A percentile compares a stretch with the other conserved stretches of the same genome.
phyloP scores from a whole-genome alignment of 2,797 vertebrate genomes.

The Galaxias olidus region DNA sequence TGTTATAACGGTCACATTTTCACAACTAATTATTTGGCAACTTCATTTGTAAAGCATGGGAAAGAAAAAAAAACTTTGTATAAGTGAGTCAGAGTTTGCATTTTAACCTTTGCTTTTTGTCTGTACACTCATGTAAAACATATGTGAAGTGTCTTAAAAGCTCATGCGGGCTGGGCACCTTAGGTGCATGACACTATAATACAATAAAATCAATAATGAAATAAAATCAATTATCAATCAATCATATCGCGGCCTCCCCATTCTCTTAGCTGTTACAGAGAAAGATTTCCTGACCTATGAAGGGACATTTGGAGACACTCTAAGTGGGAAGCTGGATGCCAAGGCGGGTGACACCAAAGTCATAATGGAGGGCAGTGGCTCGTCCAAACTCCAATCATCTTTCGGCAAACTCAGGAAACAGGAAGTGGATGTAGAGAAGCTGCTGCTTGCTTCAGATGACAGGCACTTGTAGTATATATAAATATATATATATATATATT shows the following conservation, averaged over 20 bases:
- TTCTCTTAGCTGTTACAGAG: conserved; percentile 75
- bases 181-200: too few species aligned
- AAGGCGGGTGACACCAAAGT: conserved; percentile 55
- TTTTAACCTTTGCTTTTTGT: too few species aligned
- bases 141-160: too few species aligned
- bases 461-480: conserved; percentile 66
- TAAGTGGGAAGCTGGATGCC: conserved; percentile 64
- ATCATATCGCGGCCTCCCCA: conserved; percentile 11
- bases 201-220: too few species aligned
- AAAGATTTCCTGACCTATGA: conserved; percentile 82
- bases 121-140: too few species aligned
- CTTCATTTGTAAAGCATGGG: too few species aligned
- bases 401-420: conserved; percentile 86
- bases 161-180: too few species aligned
- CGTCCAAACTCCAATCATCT: conserved; percentile 74
- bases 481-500: not conserved
- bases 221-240: too few species aligned
- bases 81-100: too few species aligned
- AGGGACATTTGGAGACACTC: conserved; percentile 68
- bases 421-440: conserved; percentile 80
- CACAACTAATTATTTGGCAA: too few species aligned
- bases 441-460: conserved; percentile 72
- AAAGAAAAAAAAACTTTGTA: too few species aligned
- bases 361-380: conserved; percentile 61
- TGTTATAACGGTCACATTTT: too few species aligned